Conservation (phyloP, 2,797 vertebrate species). For the Lepus oiostolus region DNA sequence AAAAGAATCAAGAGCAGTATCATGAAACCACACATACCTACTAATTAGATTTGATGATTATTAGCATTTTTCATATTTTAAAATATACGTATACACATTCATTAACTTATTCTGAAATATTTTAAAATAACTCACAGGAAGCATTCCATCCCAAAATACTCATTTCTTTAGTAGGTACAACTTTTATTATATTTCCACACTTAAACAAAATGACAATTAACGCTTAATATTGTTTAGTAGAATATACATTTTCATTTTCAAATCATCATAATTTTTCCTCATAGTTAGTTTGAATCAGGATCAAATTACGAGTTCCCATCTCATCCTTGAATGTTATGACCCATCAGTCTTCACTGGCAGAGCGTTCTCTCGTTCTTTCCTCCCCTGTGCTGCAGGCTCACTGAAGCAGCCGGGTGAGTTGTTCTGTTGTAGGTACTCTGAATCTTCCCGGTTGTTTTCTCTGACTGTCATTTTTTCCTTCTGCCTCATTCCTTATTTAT, state of each 20-base stretch:
- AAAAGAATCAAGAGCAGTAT: background rate
- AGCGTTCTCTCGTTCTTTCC: background rate
- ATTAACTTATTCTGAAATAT: conserved; percentile 4
- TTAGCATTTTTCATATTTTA: background rate
- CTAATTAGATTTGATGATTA: background rate
- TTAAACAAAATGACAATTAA: background rate
- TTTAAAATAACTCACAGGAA: background rate
- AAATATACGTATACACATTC: background rate
- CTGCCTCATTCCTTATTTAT: background rate
- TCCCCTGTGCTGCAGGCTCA: no score
- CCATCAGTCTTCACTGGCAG: background rate
- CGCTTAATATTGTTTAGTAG: conserved; percentile 1
- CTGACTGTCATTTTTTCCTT: background rate
- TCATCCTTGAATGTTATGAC: background rate
- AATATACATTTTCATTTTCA: background rate
- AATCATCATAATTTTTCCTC: background rate
- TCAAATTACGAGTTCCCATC: background rate
- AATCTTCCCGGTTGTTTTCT: background rate
- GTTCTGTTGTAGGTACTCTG: background rate
- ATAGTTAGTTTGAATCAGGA: background rate
- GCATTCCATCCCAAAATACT: background rate
- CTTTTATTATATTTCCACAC: background rate
- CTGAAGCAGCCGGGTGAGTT: background rate
- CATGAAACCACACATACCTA: background rate
- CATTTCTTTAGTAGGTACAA: background rate